A percentile compares a stretch with the other conserved stretches of the same genome.
These are phyloP conservation scores for Mohoua ochrocephala DNA, from an alignment of 2,113 vertebrate genomes.

Conservation along the genomic window DNA sequence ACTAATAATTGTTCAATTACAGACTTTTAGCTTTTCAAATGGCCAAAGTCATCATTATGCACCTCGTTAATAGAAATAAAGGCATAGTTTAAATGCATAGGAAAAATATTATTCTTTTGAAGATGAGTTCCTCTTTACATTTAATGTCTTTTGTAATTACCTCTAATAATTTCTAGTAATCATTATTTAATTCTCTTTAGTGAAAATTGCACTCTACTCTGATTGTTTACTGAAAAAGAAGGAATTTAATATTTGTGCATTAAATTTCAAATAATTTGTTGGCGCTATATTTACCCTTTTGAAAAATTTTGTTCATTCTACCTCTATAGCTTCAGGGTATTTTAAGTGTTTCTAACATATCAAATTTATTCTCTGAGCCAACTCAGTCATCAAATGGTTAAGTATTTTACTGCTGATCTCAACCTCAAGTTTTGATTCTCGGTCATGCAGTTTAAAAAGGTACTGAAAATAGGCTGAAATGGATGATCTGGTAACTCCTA, in stretches of 20 bases:
- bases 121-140: slow-evolving; percentile 57
- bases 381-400: neutral
- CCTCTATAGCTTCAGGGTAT: neutral
- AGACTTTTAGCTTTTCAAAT: slow-evolving; percentile 74
- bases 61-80: slow-evolving; percentile 60
- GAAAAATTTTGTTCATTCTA: neutral
- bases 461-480: neutral
- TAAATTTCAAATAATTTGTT: neutral
- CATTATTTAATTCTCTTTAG: slow-evolving; percentile 45
- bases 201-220: slow-evolving; percentile 33
- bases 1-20: slow-evolving; percentile 80
- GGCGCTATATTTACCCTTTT: neutral
- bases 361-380: neutral
- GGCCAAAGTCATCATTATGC: slow-evolving; percentile 66
- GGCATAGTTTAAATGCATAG: slow-evolving; percentile 49
- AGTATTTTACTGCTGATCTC: neutral
- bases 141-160: slow-evolving; percentile 59
- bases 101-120: slow-evolving; percentile 61
- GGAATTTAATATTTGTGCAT: neutral
- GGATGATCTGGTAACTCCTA: neutral
- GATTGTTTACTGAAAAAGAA: slow-evolving; percentile 37
- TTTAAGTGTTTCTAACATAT: neutral
- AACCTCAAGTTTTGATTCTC: neutral
- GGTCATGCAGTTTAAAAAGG: neutral
- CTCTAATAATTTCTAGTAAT: slow-evolving; percentile 53